Evolutionary conservation across 1,140 invertebrate genomes (phyloP).

Genomic region (Drosophila aff.): DNA sequence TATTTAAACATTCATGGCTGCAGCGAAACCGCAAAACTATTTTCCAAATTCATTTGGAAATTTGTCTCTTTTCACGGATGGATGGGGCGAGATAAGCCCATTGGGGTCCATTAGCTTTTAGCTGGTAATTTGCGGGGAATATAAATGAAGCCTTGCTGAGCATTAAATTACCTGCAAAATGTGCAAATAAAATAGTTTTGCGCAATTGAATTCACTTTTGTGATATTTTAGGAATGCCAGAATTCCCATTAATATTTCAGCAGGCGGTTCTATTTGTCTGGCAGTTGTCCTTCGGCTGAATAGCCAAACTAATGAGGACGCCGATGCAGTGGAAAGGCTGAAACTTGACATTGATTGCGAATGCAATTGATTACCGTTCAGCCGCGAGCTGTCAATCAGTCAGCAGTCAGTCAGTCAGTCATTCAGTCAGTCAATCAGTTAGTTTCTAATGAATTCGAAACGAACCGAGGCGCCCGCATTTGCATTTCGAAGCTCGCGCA

Average conservation of each 20-base stretch:
- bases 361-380: slow-evolving; percentile 64
- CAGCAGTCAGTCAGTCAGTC: slow-evolving; percentile 32
- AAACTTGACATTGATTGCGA: slow-evolving; percentile 69
- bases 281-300: slow-evolving; percentile 44
- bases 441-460: slow-evolving; percentile 51
- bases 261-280: slow-evolving; percentile 15
- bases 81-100: not conserved
- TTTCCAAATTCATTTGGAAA: slow-evolving; percentile 36
- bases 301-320: slow-evolving; percentile 64
- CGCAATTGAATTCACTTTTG: slow-evolving; percentile 40
- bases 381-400: slow-evolving; percentile 44
- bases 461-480: slow-evolving; percentile 16
- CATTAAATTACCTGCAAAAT: slow-evolving; percentile 48
- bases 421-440: slow-evolving; percentile 28
- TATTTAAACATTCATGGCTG: slow-evolving; percentile 26
- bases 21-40: slow-evolving; percentile 38
- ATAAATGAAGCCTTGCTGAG: slow-evolving; percentile 19
- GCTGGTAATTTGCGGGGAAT: slow-evolving; percentile 26
- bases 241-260: slow-evolving; percentile 56
- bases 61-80: slow-evolving; percentile 1
- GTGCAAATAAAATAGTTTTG: slow-evolving; percentile 15
- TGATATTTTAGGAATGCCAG: slow-evolving; percentile 1
- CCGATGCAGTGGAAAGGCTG: slow-evolving; percentile 10
- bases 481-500: slow-evolving; percentile 58
- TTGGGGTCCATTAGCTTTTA: slow-evolving; percentile 40